Percentiles rank a stretch among this genome's conserved stretches.
Evolutionary conservation across 1,140 invertebrate species (phyloP).

Genomic region (Drosophila auraria): DNA sequence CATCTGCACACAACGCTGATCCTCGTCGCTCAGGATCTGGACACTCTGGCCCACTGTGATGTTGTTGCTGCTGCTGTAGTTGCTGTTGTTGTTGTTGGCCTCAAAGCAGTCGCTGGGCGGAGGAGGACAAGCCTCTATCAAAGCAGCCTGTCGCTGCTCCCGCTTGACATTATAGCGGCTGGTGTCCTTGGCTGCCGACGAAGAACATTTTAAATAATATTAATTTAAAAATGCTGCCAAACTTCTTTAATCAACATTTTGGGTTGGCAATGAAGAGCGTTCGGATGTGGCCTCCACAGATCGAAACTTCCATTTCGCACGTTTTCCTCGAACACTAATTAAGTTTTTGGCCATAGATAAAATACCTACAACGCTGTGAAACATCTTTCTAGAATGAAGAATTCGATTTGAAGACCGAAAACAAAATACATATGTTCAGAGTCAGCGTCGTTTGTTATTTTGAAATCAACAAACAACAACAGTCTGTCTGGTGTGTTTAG

Average conservation of each 20-base stretch:
- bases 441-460: constrained; percentile 13
- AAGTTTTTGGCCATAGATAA: constrained; percentile 13
- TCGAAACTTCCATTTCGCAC: constrained; percentile 5
- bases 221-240: not conserved
- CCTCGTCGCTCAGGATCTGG: constrained; percentile 58
- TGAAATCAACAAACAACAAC: constrained; percentile 23
- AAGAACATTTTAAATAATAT: constrained; percentile 1
- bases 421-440: constrained; percentile 21
- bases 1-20: constrained; percentile 84
- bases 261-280: not conserved
- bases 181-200: constrained; percentile 83
- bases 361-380: constrained; percentile 4
- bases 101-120: constrained; percentile 47
- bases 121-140: constrained; percentile 42
- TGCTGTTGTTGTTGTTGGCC: constrained; percentile 42
- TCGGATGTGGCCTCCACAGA: not conserved
- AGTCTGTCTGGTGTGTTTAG: constrained; percentile 13
- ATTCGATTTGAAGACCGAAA: constrained; percentile 11
- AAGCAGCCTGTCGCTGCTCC: constrained; percentile 59
- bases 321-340: constrained; percentile 12
- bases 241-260: constrained; percentile 3
- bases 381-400: constrained; percentile 16
- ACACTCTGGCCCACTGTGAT: constrained; percentile 58
- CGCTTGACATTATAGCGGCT: constrained; percentile 48
- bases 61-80: constrained; percentile 54